phyloP scores from a whole-genome alignment of 2,888 invertebrate genomes.

The Coelopa pilipes region DNA sequence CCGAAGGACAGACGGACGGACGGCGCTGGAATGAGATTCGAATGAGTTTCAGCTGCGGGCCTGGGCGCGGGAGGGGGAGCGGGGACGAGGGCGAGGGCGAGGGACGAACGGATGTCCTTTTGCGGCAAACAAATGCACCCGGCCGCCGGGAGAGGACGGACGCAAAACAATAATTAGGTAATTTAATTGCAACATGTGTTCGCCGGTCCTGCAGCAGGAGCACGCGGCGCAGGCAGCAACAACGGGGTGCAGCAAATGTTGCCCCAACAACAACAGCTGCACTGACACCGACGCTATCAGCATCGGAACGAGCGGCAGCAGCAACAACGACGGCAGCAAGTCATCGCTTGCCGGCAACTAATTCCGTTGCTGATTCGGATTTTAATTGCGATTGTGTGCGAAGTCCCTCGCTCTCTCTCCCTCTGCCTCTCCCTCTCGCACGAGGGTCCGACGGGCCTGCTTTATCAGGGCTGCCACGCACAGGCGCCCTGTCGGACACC shows the following conservation, averaged over 20 bases:
- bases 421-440: no score
- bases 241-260: not conserved
- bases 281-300: no score
- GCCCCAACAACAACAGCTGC: no score
- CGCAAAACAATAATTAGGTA: constrained; percentile 34
- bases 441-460: not conserved
- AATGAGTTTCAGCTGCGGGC: constrained; percentile 13
- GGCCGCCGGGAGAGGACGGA: not conserved
- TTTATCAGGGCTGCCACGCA: not conserved
- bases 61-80: no score
- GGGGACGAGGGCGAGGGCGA: no score
- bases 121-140: not conserved
- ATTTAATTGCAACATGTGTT: constrained; percentile 35
- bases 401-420: no score
- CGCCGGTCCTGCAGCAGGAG: not conserved
- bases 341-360: constrained; percentile 15
- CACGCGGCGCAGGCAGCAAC: constrained; percentile 11
- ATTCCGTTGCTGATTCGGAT: constrained; percentile 31
- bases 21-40: constrained; percentile 10
- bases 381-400: constrained; percentile 34
- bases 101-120: no score
- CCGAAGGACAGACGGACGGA: not conserved
- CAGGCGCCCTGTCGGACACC: no score
- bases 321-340: constrained; percentile 7
- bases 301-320: no score